Evolutionary conservation across 2,113 vertebrate genomes (phyloP).

Genomic region (Eptesicus fuscus): DNA sequence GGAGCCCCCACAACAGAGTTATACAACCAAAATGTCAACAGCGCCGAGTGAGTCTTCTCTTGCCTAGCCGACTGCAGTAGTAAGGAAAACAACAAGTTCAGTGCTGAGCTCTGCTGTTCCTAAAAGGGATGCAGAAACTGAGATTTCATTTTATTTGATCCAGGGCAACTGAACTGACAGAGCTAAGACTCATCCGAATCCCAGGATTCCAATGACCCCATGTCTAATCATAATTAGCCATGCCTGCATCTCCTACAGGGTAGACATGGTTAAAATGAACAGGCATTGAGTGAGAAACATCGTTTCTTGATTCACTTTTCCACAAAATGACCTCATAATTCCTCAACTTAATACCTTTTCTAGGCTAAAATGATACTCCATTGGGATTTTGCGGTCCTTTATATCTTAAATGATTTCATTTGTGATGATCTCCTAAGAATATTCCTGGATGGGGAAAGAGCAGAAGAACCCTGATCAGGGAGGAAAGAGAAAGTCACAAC

Average conservation of each 20-base stretch:
- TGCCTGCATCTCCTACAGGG: background rate
- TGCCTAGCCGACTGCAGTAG: background rate
- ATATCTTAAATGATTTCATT: background rate
- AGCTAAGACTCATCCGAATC: background rate
- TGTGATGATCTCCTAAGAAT: background rate
- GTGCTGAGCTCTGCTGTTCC: background rate
- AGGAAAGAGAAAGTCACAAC: background rate
- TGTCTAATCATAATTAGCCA: background rate
- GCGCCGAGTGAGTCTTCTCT: background rate
- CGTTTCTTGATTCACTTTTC: background rate
- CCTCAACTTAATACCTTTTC: conserved; percentile 15
- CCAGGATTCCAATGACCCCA: background rate
- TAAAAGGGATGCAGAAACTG: background rate
- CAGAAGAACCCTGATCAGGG: background rate
- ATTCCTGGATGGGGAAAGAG: background rate
- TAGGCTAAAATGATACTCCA: background rate
- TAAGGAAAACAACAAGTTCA: background rate
- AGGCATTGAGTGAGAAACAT: background rate
- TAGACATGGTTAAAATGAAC: background rate
- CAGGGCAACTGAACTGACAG: background rate
- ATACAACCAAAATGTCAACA: background rate
- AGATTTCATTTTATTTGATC: background rate
- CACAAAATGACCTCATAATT: background rate
- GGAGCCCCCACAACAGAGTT: background rate
- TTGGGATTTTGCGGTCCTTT: background rate